A percentile compares a stretch with the other conserved stretches of the same genome.
phyloP scores from a whole-genome alignment of 2,113 vertebrate species.

The Phyllostomus hastatus region DNA sequence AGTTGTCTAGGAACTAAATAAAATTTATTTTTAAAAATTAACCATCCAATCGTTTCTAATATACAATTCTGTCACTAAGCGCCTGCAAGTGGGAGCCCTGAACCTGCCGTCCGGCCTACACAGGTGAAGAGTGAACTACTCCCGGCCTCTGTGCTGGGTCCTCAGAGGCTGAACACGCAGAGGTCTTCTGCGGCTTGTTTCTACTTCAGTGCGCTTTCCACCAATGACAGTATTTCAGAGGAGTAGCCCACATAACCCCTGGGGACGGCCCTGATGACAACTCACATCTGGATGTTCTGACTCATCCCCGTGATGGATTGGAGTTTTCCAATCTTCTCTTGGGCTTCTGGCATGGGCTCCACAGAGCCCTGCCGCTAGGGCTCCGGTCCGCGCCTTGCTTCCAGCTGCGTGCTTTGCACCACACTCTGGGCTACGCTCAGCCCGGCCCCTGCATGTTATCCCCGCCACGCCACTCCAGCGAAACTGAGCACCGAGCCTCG shows the following conservation, averaged over 20 bases:
- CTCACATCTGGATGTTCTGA: constrained; percentile 21
- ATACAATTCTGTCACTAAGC: neutral
- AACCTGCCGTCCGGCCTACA: neutral
- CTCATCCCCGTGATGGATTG: neutral
- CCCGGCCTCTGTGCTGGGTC: neutral
- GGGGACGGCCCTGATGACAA: neutral
- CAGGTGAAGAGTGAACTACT: neutral
- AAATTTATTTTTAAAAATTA: neutral
- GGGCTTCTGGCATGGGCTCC: neutral
- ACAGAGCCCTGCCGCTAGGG: neutral
- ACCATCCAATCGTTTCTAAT: neutral
- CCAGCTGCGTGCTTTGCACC: neutral
- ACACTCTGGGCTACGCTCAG: neutral
- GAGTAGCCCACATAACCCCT: neutral
- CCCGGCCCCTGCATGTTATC: neutral
- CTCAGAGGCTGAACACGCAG: neutral
- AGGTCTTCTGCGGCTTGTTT: neutral
- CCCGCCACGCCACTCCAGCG: neutral
- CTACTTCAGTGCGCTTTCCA: neutral
- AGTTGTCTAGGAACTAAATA: neutral
- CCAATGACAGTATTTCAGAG: neutral
- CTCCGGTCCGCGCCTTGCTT: neutral
- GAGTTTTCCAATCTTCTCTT: constrained; percentile 39
- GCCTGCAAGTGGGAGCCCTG: neutral
- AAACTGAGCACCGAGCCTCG: neutral